Conservation (phyloP, 2,113 vertebrate species). For the Microtus richardsoni region DNA sequence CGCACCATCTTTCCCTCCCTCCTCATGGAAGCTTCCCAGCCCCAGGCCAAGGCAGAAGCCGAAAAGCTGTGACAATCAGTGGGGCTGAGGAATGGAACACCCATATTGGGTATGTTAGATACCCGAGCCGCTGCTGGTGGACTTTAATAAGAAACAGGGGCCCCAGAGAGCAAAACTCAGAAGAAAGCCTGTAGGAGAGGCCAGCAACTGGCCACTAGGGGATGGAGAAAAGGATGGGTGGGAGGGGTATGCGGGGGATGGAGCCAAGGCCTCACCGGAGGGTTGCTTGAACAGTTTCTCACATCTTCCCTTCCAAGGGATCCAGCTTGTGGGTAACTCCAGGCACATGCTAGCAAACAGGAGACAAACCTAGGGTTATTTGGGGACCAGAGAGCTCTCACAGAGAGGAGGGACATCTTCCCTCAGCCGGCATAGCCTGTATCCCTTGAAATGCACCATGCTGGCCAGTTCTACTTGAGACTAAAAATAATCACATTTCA, state of each 20-base stretch:
- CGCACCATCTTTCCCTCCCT: neutral
- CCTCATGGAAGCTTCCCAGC: neutral
- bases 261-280: constrained; percentile 83
- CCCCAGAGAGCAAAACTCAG: constrained; percentile 14
- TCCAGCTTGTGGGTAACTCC: constrained; percentile 34
- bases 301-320: constrained; percentile 59
- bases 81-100: neutral
- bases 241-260: accelerated
- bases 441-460: neutral
- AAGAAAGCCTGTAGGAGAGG: constrained; percentile 3
- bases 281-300: constrained; percentile 79
- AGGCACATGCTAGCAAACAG: constrained; percentile 69
- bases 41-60: neutral
- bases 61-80: neutral
- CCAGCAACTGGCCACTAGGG: neutral
- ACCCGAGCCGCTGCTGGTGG: neutral
- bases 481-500: constrained; percentile 72
- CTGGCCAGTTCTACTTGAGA: neutral
- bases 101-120: neutral
- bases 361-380: constrained; percentile 40
- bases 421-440: neutral
- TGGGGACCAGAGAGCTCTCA: neutral
- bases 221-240: neutral
- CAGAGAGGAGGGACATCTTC: neutral
- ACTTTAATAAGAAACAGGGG: constrained; percentile 58